These are phyloP conservation scores for Cinclus cinclus DNA, from an alignment of 2,113 vertebrate genomes.

Conservation along the genomic window DNA sequence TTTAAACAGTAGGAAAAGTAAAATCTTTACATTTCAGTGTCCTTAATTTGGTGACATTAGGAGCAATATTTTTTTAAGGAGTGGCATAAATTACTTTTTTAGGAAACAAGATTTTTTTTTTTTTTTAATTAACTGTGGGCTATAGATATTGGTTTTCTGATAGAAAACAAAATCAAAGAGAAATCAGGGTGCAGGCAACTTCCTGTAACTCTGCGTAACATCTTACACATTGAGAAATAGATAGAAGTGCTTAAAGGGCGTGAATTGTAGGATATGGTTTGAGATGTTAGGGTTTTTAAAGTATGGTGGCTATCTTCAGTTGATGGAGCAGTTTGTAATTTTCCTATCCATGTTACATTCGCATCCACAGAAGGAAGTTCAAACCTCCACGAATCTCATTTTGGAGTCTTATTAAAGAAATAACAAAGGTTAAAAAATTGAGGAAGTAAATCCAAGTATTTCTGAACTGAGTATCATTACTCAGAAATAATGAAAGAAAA, in stretches of 20 bases:
- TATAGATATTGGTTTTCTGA: neutral
- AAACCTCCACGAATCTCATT: neutral
- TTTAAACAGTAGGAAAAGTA: neutral
- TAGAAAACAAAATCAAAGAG: neutral
- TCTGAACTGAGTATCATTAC: neutral
- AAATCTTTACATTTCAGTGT: neutral
- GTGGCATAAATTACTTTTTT: neutral
- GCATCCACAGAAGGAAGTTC: neutral
- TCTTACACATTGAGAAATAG: neutral
- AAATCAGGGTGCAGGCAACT: neutral
- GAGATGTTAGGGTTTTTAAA: neutral
- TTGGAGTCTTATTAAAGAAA: neutral
- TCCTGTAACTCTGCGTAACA: neutral
- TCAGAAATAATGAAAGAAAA: neutral
- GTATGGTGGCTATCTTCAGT: neutral
- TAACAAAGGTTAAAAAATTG: neutral
- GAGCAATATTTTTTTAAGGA: neutral
- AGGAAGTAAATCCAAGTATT: neutral
- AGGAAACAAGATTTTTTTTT: neutral
- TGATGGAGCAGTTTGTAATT: neutral
- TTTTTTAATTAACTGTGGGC: neutral
- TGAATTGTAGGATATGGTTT: neutral
- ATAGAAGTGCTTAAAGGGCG: neutral
- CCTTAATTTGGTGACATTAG: neutral
- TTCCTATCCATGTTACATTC: neutral